Evolutionary conservation across 2,113 vertebrate genomes (phyloP).

Genomic region (Gambusia holbrooki): DNA sequence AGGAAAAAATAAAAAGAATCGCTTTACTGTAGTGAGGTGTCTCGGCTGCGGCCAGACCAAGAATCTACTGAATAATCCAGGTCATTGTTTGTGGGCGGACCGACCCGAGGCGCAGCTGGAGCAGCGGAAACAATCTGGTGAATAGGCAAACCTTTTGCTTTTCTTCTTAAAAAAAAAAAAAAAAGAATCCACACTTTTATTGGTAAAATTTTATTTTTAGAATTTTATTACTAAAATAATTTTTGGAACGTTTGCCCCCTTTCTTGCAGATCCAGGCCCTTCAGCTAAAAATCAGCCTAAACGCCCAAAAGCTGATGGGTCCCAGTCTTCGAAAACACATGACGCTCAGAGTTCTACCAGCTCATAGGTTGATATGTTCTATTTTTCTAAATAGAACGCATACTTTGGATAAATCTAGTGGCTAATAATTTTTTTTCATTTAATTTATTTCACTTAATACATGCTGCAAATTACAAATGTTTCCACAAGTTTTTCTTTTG

Average conservation of each 20-base stretch:
- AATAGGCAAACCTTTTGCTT: not conserved
- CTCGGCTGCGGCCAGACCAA: constrained; percentile 80
- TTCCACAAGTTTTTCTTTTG: not conserved
- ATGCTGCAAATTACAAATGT: not conserved
- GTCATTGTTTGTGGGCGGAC: constrained; percentile 81
- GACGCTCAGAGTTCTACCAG: constrained; percentile 3
- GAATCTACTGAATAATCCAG: constrained; percentile 77
- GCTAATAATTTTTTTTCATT: not conserved
- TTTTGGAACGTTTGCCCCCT: not conserved
- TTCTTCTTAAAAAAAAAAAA: not conserved
- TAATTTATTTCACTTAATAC: not conserved
- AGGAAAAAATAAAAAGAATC: constrained; percentile 64
- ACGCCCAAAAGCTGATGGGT: constrained; percentile 8
- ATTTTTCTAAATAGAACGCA: not conserved
- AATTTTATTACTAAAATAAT: not conserved
- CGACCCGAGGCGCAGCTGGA: constrained; percentile 79
- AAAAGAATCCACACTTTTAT: not conserved
- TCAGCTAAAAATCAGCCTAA: constrained; percentile 41
- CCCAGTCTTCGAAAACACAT: constrained; percentile 17
- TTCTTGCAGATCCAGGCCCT: constrained; percentile 33
- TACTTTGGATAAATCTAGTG: not conserved
- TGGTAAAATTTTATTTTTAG: too few species aligned
- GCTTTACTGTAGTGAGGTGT: constrained; percentile 78
- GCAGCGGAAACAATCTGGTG: constrained; percentile 71
- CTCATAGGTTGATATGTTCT: not conserved